These are phyloP conservation scores for Neoarius graeffei DNA, from an alignment of 2,113 vertebrate species.

Conservation along the genomic window DNA sequence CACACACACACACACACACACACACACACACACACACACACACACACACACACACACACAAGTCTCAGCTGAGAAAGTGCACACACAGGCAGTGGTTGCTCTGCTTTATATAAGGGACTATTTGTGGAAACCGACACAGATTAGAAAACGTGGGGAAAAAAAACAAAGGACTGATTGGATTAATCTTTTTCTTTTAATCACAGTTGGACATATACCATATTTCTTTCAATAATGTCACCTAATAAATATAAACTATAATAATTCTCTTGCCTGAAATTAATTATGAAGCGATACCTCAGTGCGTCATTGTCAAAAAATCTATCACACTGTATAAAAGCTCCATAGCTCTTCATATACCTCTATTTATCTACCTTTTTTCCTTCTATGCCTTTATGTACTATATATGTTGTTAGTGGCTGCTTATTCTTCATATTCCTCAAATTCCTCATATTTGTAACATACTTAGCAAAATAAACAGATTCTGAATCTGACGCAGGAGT, in stretches of 20 bases:
- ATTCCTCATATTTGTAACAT: neutral
- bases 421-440: neutral
- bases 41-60: neutral
- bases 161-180: neutral
- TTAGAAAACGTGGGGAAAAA: neutral
- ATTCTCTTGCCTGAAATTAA: neutral
- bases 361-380: neutral
- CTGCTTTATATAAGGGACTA: neutral
- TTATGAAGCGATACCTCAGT: neutral
- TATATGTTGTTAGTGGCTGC: neutral
- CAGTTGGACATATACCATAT: neutral
- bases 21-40: neutral
- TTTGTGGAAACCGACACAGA: neutral
- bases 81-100: neutral
- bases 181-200: neutral
- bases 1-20: constrained; percentile 4
- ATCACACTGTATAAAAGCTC: neutral
- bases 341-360: too few relatives aligned
- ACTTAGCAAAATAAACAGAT: neutral
- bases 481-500: neutral
- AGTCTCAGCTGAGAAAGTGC: neutral
- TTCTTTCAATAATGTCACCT: neutral
- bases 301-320: neutral
- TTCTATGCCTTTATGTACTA: neutral
- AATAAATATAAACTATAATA: neutral